Conservation (phyloP, 2,888 invertebrate genomes). For the Automeris io region DNA sequence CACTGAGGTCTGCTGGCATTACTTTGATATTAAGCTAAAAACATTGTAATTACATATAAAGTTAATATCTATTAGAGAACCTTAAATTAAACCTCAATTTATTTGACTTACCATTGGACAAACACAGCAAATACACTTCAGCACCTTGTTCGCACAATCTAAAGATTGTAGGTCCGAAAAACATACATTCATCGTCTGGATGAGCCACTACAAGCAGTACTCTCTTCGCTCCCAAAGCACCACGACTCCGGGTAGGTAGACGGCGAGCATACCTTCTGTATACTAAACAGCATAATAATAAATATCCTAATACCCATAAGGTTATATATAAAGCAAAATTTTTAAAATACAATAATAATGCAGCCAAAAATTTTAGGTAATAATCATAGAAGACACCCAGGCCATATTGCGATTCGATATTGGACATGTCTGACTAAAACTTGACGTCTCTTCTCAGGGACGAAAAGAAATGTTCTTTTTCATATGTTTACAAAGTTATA, state of each 20-base stretch:
- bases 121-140: conserved; percentile 87
- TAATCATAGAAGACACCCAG: conserved; percentile 47
- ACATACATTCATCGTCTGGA: conserved; percentile 99
- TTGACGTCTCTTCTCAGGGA: not conserved
- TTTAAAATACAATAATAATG: conserved; percentile 51
- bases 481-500: conserved; percentile 9
- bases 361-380: conserved; percentile 52
- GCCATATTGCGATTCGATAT: conserved; percentile 36
- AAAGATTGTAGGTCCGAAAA: conserved; percentile 94
- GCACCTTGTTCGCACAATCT: conserved; percentile 80
- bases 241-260: conserved; percentile 63
- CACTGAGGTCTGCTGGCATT: too few species aligned
- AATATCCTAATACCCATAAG: conserved; percentile 74
- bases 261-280: conserved; percentile 72
- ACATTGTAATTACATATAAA: too few species aligned
- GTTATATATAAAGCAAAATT: conserved; percentile 66
- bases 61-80: too few species aligned
- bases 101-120: conserved; percentile 83
- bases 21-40: too few species aligned
- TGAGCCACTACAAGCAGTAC: conserved; percentile 93
- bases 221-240: conserved; percentile 72
- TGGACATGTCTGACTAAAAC: conserved; percentile 62
- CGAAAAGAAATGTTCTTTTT: conserved; percentile 10
- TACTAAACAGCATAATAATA: conserved; percentile 65
- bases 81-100: too few species aligned